Evolutionary conservation across 2,797 vertebrate species (phyloP), one percentile per base, ranked within the genome.

Genomic region (Coccyzus lansbergi): DNA sequence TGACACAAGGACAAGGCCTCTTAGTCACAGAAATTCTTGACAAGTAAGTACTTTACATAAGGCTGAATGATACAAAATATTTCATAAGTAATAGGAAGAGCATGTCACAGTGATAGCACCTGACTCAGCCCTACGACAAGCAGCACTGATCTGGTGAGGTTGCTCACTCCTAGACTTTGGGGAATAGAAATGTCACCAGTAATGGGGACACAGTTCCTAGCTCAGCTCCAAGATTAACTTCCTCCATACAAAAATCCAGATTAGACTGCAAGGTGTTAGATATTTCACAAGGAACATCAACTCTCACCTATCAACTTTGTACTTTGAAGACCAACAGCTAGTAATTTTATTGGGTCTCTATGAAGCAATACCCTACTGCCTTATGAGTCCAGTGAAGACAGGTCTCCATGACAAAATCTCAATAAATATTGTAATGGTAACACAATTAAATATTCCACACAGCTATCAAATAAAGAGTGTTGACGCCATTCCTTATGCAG

Each of bases 11-110:
- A 83, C 3, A 6, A 55, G 48, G 64, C 22, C 16, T 84, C 51
- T 58, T 71, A 76, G 31, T 87, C 86, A 88, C 78, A 83, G 64
- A 84, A 86, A 74, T 80, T 84, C 80, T 58, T 91, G 91, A 87
- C 48, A 89, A 21, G 28, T 58, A 68, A 28, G 3, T 65, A 40
- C 40, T 48, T 83, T 72, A 69, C 55, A 48, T 38, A n/a, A 74
- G 34, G 64, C 40, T 60, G 49, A 76, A 79, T 24, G 40, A 83
- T 65, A 80, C 36, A 56, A 90, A 82, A 69, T 72, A 72, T 38
- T 90, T 91, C 34, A 72, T 64, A 83, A 85, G 40, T 51, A 88
- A 63, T 3, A 69, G 40, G 48, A 76, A 94, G 91, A 94, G 81
- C 51, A 46, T 9, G 26, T 58, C 85, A 64, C 34, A 56, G 49